A percentile compares a stretch with the other conserved stretches of the same genome.
Conservation (phyloP, 92 coral and sea anemone species). For the Palythoa caribaeorum region DNA sequence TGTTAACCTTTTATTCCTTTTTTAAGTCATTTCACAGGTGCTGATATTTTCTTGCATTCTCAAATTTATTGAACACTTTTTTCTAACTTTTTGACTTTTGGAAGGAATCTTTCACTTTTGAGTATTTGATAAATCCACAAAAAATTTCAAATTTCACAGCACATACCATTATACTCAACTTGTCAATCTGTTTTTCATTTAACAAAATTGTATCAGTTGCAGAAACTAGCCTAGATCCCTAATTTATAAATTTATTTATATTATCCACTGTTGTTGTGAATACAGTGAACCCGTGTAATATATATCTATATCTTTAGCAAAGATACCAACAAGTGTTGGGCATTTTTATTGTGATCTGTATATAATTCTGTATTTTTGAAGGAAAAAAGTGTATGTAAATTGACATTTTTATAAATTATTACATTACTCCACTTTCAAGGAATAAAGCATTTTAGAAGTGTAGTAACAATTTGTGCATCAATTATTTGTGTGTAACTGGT, state of each 20-base stretch:
- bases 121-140: neutral
- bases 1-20: neutral
- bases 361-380: constrained; percentile 94
- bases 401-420: constrained; percentile 95
- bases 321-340: constrained; percentile 65
- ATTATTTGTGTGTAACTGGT: neutral
- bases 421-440: constrained; percentile 82
- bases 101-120: neutral
- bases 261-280: constrained; percentile 35
- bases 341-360: constrained; percentile 96
- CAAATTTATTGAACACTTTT: neutral
- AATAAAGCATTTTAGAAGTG: constrained; percentile 63
- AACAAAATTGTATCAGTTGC: constrained; percentile 21
- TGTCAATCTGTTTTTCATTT: constrained; percentile 13
- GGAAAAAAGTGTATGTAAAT: constrained; percentile 82
- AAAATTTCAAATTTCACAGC: neutral
- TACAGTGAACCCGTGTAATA: constrained; percentile 37
- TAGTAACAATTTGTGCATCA: constrained; percentile 11
- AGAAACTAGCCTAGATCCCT: constrained; percentile 36
- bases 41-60: neutral
- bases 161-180: neutral
- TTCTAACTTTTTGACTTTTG: neutral
- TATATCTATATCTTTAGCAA: constrained; percentile 19
- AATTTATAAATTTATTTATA: constrained; percentile 51
- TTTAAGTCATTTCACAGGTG: neutral